A percentile compares a stretch with the other conserved stretches of the same genome.
Evolutionary conservation across 2,888 invertebrate genomes (phyloP).

Genomic region (Ophion ventricosus): DNA sequence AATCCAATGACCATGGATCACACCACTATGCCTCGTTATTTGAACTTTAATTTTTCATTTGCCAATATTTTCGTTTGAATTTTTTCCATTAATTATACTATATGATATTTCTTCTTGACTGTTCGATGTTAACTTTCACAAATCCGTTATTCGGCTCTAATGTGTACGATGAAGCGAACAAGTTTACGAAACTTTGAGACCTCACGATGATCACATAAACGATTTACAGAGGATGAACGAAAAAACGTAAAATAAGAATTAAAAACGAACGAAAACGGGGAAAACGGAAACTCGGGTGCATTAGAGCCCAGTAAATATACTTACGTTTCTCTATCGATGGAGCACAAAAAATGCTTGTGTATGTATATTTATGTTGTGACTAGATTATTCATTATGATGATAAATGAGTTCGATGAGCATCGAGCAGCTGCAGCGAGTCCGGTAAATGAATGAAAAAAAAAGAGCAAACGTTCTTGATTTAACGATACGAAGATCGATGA

Average conservation of each 20-base stretch:
- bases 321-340: conserved; percentile 78
- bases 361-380: conserved; percentile 83
- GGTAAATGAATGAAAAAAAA: conserved; percentile 10
- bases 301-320: conserved; percentile 77
- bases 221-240: background rate
- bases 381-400: conserved; percentile 78
- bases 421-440: conserved; percentile 76
- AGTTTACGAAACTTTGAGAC: conserved; percentile 30
- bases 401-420: conserved; percentile 69
- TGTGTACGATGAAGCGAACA: conserved; percentile 66
- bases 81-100: conserved; percentile 65
- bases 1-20: conserved; percentile 73
- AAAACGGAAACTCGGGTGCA: conserved; percentile 65
- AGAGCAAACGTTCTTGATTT: background rate
- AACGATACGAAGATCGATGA: conserved; percentile 1
- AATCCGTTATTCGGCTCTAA: conserved; percentile 76
- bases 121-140: conserved; percentile 79
- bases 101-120: conserved; percentile 75
- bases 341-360: conserved; percentile 82
- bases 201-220: background rate
- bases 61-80: conserved; percentile 69
- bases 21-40: conserved; percentile 76
- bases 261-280: conserved; percentile 12
- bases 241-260: background rate
- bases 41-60: conserved; percentile 77